A percentile compares a stretch with the other conserved stretches of the same genome.
Evolutionary conservation across 1,140 invertebrate genomes (phyloP).

Genomic region (Luehdorfia chinensis): DNA sequence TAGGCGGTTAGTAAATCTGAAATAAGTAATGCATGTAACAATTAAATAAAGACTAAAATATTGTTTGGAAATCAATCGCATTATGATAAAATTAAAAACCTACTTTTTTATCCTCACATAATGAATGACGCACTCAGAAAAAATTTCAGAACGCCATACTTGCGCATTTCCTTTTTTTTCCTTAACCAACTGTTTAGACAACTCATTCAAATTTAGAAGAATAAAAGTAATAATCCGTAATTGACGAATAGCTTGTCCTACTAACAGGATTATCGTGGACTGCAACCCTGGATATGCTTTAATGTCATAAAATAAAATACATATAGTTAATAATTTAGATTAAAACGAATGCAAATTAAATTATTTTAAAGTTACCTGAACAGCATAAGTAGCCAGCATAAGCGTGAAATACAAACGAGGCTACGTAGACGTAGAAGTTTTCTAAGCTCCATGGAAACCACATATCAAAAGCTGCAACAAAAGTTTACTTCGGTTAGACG

Average conservation of each 20-base stretch:
- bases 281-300: constrained; percentile 57
- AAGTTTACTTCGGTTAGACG: too few species aligned
- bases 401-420: constrained; percentile 49
- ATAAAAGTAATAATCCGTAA: constrained; percentile 48
- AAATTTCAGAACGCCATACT: constrained; percentile 31
- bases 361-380: constrained; percentile 39
- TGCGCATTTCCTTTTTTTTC: constrained; percentile 35
- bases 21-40: constrained; percentile 18
- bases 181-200: constrained; percentile 35
- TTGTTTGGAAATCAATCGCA: too few species aligned
- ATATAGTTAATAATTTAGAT: constrained; percentile 1
- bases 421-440: constrained; percentile 47
- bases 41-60: background rate
- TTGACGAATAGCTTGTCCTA: constrained; percentile 57
- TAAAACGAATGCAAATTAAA: background rate
- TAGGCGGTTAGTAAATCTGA: constrained; percentile 50
- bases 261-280: constrained; percentile 47
- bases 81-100: too few species aligned
- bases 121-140: constrained; percentile 52
- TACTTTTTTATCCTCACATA: constrained; percentile 56
- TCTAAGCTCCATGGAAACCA: constrained; percentile 65
- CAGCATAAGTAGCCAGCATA: constrained; percentile 57
- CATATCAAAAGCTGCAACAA: constrained; percentile 62
- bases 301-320: constrained; percentile 10
- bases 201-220: constrained; percentile 42